These are phyloP conservation scores for Cylindroiulus punctatus DNA, from an alignment of 2,888 invertebrate genomes.

Conservation along the genomic window DNA sequence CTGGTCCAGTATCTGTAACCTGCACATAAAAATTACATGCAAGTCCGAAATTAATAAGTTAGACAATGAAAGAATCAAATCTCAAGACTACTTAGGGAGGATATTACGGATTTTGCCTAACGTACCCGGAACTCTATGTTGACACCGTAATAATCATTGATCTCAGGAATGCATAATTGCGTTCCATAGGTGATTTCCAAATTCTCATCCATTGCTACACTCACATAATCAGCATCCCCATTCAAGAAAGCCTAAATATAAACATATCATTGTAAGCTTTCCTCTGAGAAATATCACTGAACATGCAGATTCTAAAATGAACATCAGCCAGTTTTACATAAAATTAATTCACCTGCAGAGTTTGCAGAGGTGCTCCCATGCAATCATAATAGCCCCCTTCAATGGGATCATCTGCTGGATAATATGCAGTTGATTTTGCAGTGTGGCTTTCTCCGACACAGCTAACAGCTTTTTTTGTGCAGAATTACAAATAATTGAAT, in stretches of 20 bases:
- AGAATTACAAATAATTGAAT: background rate
- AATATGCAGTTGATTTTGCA: conserved; percentile 54
- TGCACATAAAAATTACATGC: conserved; percentile 4
- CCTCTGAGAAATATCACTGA: background rate
- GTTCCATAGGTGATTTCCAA: conserved; percentile 55
- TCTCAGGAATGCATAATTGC: conserved; percentile 56
- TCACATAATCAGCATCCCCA: conserved; percentile 54
- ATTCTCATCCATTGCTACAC: conserved; percentile 56
- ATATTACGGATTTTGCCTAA: background rate
- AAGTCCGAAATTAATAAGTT: background rate
- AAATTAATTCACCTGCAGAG: conserved; percentile 53
- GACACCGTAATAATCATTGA: conserved; percentile 55
- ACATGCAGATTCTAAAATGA: too few species aligned
- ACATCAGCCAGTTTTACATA: background rate
- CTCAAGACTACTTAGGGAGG: too few species aligned
- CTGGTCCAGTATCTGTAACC: conserved; percentile 55
- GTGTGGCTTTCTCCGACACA: conserved; percentile 49
- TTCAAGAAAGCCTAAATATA: conserved; percentile 48
- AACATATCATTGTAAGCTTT: background rate
- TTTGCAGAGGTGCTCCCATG: conserved; percentile 53
- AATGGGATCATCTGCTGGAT: conserved; percentile 55
- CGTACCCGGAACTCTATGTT: conserved; percentile 55
- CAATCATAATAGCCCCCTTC: conserved; percentile 57
- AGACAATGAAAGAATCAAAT: background rate
- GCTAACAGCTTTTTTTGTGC: background rate